Evolutionary conservation across 2,888 invertebrate genomes (phyloP), one percentile per base, ranked within the genome.

Genomic region (Andrena bicolor): DNA sequence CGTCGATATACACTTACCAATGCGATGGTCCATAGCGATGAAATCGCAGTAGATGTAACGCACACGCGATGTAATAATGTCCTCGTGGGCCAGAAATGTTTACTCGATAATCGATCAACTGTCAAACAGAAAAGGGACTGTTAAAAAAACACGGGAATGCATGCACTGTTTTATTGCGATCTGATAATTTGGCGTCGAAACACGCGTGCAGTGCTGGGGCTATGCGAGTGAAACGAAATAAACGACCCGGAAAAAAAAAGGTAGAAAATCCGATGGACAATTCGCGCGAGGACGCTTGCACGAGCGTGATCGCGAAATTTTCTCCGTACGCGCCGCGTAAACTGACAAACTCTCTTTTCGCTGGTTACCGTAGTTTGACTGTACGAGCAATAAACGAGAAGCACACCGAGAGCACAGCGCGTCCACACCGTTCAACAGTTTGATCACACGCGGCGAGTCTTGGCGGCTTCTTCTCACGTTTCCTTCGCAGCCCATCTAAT

Each of bases 11-110:
- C 26, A 90, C 90, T 90, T 74, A 90, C 90, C 90, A 69, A 86
- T 85, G 16, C 84, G 89, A 70, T 90, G 89, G 76, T 90, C 90
- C 90, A 90, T 90, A 60, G 86, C 86, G 83, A 86, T 74, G 81
- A 85, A 80, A 77, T 82, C 81, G 73, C 77, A 80, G 85, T 80
- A 85, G 76, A 85, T 56, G 84, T 84, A 83, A 77, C 80, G 83
- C 68, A 86, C 88, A 72, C 90, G 87, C 89, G 88, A 84, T 87
- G 86, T 85, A 78, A 32, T 53, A 74, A 69, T 49, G 51, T 80
- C 65, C 68, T 72, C 72, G 66, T 73, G 68, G 66, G 48, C 23
- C 74, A 20, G 8, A 69, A 61, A 32, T 85, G 88, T 90, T 90
- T 89, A 85, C 88, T 56, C 68, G 86, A 82, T 63, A 71, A 78